Percentiles rank a stretch among this genome's conserved stretches.
These are phyloP conservation scores for Muscidifurax raptorellus DNA, from an alignment of 1,140 invertebrate species.

Conservation along the genomic window DNA sequence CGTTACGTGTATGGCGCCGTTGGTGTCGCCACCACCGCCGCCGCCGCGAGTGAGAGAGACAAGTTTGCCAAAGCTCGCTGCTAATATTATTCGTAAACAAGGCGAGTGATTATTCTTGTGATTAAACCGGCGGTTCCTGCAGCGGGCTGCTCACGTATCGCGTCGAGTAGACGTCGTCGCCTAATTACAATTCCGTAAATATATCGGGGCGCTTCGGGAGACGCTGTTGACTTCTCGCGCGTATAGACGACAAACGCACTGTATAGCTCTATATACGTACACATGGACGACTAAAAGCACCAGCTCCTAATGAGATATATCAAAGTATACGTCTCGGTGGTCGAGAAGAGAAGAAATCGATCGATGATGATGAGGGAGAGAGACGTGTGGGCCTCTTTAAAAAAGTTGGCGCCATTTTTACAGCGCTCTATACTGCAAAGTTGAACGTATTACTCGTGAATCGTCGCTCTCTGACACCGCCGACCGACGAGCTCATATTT, in stretches of 20 bases:
- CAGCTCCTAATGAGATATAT: neutral
- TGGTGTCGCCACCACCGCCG: conserved; percentile 38
- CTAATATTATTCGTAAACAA: conserved; percentile 64
- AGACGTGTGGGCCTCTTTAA: conserved; percentile 35
- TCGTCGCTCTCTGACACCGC: conserved; percentile 58
- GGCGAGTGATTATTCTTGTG: conserved; percentile 62
- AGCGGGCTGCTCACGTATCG: neutral
- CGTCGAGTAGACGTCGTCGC: neutral
- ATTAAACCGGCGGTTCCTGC: conserved; percentile 57
- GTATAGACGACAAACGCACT: neutral
- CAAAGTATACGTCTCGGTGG: neutral
- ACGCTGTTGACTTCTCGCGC: neutral
- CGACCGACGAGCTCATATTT: conserved; percentile 56
- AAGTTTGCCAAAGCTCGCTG: conserved; percentile 59
- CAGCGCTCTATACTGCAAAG: conserved; percentile 17
- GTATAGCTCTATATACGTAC: too few relatives aligned
- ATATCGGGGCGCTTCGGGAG: neutral
- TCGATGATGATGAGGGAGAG: conserved; percentile 37
- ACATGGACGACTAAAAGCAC: too few relatives aligned
- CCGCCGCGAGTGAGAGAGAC: conserved; percentile 37
- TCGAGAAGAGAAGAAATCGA: conserved; percentile 13
- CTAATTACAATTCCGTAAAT: conserved; percentile 35
- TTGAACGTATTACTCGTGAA: conserved; percentile 56
- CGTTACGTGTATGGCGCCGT: conserved; percentile 53
- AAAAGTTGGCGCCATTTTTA: conserved; percentile 56